Conservation (phyloP, 2,797 vertebrate genomes). For the Enoplosus armatus region DNA sequence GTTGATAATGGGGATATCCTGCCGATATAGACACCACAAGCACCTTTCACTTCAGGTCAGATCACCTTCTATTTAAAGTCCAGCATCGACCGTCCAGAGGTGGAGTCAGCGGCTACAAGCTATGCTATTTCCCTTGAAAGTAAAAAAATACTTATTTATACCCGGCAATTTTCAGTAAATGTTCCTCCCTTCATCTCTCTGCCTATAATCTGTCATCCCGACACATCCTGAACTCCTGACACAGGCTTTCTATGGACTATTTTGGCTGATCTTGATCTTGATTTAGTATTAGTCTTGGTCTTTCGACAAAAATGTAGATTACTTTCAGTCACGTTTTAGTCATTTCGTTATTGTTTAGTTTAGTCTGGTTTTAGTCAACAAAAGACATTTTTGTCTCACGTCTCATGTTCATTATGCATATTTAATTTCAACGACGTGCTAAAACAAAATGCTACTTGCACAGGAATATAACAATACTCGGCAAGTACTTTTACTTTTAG, state of each 20-base stretch:
- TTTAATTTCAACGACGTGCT: too few species aligned
- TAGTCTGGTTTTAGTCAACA: not conserved
- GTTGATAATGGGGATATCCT: conserved; percentile 84
- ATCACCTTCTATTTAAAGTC: conserved; percentile 54
- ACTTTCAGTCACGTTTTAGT: not conserved
- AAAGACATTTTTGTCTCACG: not conserved
- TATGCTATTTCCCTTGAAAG: conserved; percentile 14
- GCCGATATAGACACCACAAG: conserved; percentile 68
- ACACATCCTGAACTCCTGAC: not conserved
- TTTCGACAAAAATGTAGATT: not conserved
- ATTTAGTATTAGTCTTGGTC: not conserved
- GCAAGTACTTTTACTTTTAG: too few species aligned
- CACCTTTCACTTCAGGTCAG: conserved; percentile 22
- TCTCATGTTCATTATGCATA: not conserved
- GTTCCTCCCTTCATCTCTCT: not conserved
- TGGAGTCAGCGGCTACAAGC: conserved; percentile 13
- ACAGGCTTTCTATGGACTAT: not conserved
- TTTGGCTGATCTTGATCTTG: too few species aligned
- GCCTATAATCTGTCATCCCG: not conserved
- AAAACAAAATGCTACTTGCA: too few species aligned
- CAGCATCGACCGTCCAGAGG: conserved; percentile 13
- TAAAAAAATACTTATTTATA: conserved; percentile 15
- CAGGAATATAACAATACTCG: too few species aligned
- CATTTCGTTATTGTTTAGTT: not conserved
- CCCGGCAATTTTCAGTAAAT: not conserved